Base-by-base conservation (phyloP, 30 jellyfish, hydroid and myxozoan genomes). In the Mastigias papua region DNA sequence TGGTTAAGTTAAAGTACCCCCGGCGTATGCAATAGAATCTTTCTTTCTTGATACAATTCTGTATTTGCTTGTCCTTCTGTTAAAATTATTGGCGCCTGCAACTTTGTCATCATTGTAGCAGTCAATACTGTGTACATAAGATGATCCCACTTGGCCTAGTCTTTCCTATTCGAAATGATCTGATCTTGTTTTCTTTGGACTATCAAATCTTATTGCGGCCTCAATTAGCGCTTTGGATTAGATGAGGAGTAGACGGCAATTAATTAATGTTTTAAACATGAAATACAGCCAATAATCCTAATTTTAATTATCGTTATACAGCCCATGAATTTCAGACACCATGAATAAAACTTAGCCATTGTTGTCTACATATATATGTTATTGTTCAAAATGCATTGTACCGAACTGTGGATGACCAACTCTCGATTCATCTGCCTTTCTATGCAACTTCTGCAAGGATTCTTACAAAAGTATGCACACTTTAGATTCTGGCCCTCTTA, bases 101-200 rank as follows among this genome's bases (percentile, higher is more conserved):
- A 25, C 42, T 63, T 15, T 2, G 23, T 63, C 13, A 8, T 63
- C 74, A 63, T 63, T 27, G 74, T 63, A 63, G 19, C 74, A 63
- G 74, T 63, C 42, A 26, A 17, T 63, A 8, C 23, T 63, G 11
- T 27, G 23, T 22, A 26, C 74, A 10, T 17, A 63, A 63, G 74
- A 72, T 72, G 23, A 72, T 72, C 88, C 77, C 31, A 27, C 48
- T 77, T 51, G 74, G 58, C 88, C 77, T 8, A 19, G 88, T 50
- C 73, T 34, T 57, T 57, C 65, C 65, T 61, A 31, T 49, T 22
- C 25, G 61, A 77, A 35, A 20, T 21, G 17, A 62, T 37, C 69
- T 77, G 64, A 77, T 77, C 88, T 34, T 63, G 76, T 77, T 63
- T 61, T 77, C 67, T 34, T 61, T 50, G 63, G 76, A 50, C 77